Conservation (phyloP, 2,888 invertebrate species). For the Eucriotettix oculatus region DNA sequence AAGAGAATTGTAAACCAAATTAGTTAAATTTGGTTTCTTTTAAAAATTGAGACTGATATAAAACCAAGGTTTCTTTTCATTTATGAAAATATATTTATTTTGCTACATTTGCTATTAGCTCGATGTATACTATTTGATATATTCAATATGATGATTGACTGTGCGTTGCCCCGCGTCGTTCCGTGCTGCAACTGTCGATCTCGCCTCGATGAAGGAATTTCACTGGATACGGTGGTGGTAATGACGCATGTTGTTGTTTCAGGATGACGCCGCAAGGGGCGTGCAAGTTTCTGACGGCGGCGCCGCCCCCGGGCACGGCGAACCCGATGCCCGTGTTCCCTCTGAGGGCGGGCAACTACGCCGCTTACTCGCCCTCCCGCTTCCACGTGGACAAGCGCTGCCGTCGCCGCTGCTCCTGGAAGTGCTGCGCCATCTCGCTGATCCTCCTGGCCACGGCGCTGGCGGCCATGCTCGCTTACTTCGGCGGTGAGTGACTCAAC, state of each 20-base stretch:
- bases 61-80: too few species aligned
- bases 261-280: constrained; percentile 5
- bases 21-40: too few species aligned
- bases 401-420: constrained; percentile 91
- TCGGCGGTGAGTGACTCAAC: constrained; percentile 59
- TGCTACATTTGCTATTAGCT: too few species aligned
- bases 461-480: constrained; percentile 86
- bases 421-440: constrained; percentile 85
- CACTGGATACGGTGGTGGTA: too few species aligned
- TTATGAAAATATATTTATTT: too few species aligned
- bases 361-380: constrained; percentile 80
- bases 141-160: too few species aligned
- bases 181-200: too few species aligned
- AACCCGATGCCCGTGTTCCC: constrained; percentile 72
- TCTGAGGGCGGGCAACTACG: constrained; percentile 49
- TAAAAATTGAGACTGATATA: too few species aligned
- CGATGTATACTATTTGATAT: too few species aligned
- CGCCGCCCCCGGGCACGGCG: constrained; percentile 8
- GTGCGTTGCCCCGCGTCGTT: too few species aligned
- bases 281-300: constrained; percentile 18
- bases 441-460: constrained; percentile 80
- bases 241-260: neutral
- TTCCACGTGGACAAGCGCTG: constrained; percentile 90
- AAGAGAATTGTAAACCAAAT: too few species aligned
- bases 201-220: too few species aligned